Base-by-base conservation (phyloP, 2,113 vertebrate species). In the Syngnathoides biaculeatus region DNA sequence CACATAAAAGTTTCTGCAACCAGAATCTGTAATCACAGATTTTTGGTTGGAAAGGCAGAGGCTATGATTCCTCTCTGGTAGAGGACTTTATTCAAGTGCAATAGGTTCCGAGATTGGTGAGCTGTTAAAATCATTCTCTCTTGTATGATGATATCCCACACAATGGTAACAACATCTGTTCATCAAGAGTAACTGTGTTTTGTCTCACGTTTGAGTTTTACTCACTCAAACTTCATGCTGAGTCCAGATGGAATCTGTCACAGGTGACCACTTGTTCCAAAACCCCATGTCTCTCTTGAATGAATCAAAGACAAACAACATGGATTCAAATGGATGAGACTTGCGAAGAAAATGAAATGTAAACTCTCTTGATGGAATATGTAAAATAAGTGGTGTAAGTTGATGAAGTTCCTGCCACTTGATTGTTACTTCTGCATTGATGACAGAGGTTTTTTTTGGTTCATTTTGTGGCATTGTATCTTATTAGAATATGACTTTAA, bases 171-270 rank as follows among this genome's bases (percentile, higher is more conserved):
- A 65, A 65, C 76, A 74, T 58, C 30, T 78, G 65, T 59, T 63
- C 42, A 56, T 53, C 53, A 43, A n/a, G 64, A 68, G 24, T 30
- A 39, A 42, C 43, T 27, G 5, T 43, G 40, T 30, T 71, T 57
- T 73, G 35, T 53, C 4, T 19, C 55, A 55, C 53, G 50, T 71
- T 79, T 74, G 45, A 20, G 73, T 38, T 67, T 81, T 74, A 72
- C 6, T 1, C 19, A 39, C 72, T 83, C 69, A 75, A 75, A 81
- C 69, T 60, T 75, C 74, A 77, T 76, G 74, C 80, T 67, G 71
- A 75, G 78, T 76, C 82, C 88, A 90, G 85, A 88, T 90, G 85
- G 87, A 85, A 80, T 79, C 87, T 72, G 85, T 84, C 26, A 55
- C 78, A 74, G 81, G 77, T 73, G 67, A 73, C 38, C 17, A 7